A percentile compares a stretch with the other conserved stretches of the same genome.
Evolutionary conservation across 2,113 vertebrate genomes (phyloP).

Genomic region (Platysteira castanea): DNA sequence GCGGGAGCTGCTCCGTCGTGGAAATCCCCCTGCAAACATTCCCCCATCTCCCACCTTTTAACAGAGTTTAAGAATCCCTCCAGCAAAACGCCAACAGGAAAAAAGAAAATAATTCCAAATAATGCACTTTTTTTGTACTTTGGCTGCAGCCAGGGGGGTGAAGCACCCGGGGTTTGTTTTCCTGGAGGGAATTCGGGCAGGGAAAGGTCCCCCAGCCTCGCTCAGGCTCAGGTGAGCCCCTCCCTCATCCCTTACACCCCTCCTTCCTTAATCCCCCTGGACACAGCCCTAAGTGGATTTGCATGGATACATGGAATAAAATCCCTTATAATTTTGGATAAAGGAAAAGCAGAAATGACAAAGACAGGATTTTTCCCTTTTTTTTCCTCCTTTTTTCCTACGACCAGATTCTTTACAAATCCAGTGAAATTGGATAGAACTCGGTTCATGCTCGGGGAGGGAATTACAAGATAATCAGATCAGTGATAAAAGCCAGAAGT

Average conservation of each 20-base stretch:
- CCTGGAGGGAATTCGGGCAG: neutral
- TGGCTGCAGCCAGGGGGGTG: neutral
- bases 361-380: neutral
- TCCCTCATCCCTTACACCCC: neutral
- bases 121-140: neutral
- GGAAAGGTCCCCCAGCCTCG: neutral
- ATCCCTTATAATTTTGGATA: neutral
- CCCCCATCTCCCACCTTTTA: neutral
- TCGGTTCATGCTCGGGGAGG: neutral
- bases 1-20: neutral
- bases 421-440: neutral
- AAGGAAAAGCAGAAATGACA: neutral
- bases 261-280: neutral
- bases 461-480: neutral
- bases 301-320: neutral
- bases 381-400: neutral
- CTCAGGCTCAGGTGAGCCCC: neutral
- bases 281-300: neutral
- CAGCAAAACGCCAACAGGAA: neutral
- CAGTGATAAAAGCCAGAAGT: neutral
- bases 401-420: slow-evolving; percentile 1
- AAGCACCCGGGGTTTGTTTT: neutral
- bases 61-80: neutral
- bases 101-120: too few relatives aligned
- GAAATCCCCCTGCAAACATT: neutral